phyloP scores from a whole-genome alignment of 2,888 invertebrate species.

The Epinotia brunnichana region DNA sequence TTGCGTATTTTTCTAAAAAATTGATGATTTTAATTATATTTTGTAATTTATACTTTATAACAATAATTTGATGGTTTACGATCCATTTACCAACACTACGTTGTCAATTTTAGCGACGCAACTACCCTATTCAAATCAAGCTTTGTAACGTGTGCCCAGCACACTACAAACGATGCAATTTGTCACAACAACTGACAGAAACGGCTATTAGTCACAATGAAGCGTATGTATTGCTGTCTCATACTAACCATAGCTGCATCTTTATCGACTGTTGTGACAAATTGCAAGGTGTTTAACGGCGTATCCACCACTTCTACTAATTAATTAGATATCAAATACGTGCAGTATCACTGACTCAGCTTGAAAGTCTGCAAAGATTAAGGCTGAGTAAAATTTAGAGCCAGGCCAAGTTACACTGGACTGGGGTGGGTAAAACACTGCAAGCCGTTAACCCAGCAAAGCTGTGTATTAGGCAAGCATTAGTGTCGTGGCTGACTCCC shows the following conservation, averaged over 20 bases:
- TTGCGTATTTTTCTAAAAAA: too few relatives aligned
- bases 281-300: not conserved
- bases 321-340: conserved; percentile 15
- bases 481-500: conserved; percentile 26
- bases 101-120: too few relatives aligned
- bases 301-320: not conserved
- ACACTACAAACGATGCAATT: too few relatives aligned
- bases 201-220: not conserved
- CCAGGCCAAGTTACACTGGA: conserved; percentile 27
- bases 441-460: conserved; percentile 38
- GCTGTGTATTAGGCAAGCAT: conserved; percentile 31
- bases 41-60: too few relatives aligned
- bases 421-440: conserved; percentile 37
- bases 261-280: too few relatives aligned
- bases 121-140: too few relatives aligned
- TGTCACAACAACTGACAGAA: not conserved
- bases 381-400: conserved; percentile 37
- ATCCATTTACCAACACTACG: too few relatives aligned
- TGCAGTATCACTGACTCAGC: not conserved
- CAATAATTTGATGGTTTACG: too few relatives aligned
- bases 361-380: conserved; percentile 35
- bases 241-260: not conserved
- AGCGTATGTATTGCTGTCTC: not conserved
- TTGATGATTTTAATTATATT: too few relatives aligned
- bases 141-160: too few relatives aligned